Percentiles rank a stretch among this genome's conserved stretches.
Conservation (phyloP, 1,140 invertebrate species). For the Acromyrmex heyeri region DNA sequence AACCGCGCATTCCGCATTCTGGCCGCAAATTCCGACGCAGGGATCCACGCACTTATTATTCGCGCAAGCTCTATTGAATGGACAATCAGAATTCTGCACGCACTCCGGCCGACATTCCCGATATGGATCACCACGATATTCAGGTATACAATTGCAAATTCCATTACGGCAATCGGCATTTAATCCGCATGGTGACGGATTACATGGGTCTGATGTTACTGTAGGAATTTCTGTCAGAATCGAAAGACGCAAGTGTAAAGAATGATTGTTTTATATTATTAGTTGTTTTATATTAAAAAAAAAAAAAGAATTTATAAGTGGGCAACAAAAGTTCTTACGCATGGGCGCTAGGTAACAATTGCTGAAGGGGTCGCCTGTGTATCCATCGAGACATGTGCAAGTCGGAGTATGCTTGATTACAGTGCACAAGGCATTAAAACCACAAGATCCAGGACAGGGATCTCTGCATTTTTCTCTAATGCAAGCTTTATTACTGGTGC, state of each 20-base stretch:
- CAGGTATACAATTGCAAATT: constrained; percentile 84
- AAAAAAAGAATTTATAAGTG: background rate
- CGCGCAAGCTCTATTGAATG: constrained; percentile 89
- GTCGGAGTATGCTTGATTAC: constrained; percentile 88
- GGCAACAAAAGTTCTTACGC: constrained; percentile 64
- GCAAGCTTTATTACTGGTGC: constrained; percentile 90
- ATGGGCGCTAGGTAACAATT: constrained; percentile 86
- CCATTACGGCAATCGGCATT: constrained; percentile 84
- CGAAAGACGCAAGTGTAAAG: constrained; percentile 14
- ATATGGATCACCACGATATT: constrained; percentile 86
- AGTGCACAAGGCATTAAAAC: constrained; percentile 88
- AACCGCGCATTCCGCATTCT: constrained; percentile 90
- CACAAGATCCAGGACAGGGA: constrained; percentile 92
- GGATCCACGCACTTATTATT: constrained; percentile 92
- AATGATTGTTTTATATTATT: background rate
- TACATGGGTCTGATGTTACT: constrained; percentile 82
- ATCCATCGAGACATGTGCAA: constrained; percentile 88
- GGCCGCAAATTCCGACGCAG: constrained; percentile 90
- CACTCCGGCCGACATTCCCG: constrained; percentile 87
- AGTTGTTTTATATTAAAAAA: background rate
- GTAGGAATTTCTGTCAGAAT: constrained; percentile 67
- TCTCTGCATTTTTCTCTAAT: constrained; percentile 91
- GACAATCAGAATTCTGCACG: constrained; percentile 90
- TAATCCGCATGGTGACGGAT: constrained; percentile 87
- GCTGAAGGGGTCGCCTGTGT: constrained; percentile 88